phyloP scores from a whole-genome alignment of 2,888 invertebrate genomes.

The Dioctria linearis region DNA sequence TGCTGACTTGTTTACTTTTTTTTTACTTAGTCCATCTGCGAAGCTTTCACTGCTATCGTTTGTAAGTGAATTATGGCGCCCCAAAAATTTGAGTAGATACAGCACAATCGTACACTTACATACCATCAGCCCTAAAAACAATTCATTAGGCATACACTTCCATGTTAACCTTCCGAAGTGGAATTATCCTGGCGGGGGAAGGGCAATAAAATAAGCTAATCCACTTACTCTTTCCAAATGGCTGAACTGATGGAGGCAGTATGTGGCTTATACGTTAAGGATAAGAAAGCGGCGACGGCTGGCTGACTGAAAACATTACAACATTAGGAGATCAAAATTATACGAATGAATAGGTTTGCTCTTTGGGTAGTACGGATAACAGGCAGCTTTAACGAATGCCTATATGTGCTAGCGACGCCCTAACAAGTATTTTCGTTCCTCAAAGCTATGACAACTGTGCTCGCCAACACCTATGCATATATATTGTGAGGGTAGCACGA shows the following conservation, averaged over 20 bases:
- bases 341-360: constrained; percentile 46
- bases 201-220: constrained; percentile 54
- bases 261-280: constrained; percentile 42
- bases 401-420: background rate
- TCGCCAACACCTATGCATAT: background rate
- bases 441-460: background rate
- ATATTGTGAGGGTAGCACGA: background rate
- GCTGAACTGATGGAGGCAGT: constrained; percentile 49
- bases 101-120: constrained; percentile 32
- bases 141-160: constrained; percentile 52
- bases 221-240: constrained; percentile 57
- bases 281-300: constrained; percentile 46
- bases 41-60: constrained; percentile 45
- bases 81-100: background rate
- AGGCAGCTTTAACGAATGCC: constrained; percentile 35
- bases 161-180: constrained; percentile 52
- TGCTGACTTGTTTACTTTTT: constrained; percentile 43
- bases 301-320: constrained; percentile 46
- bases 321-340: constrained; percentile 49
- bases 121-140: constrained; percentile 40
- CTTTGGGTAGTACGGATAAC: background rate
- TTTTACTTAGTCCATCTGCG: constrained; percentile 26
- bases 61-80: constrained; percentile 48
- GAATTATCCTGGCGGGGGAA: constrained; percentile 44
- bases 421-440: constrained; percentile 5